These are phyloP conservation scores for Lacerta agilis DNA, from an alignment of 2,797 vertebrate species.

Conservation along the genomic window DNA sequence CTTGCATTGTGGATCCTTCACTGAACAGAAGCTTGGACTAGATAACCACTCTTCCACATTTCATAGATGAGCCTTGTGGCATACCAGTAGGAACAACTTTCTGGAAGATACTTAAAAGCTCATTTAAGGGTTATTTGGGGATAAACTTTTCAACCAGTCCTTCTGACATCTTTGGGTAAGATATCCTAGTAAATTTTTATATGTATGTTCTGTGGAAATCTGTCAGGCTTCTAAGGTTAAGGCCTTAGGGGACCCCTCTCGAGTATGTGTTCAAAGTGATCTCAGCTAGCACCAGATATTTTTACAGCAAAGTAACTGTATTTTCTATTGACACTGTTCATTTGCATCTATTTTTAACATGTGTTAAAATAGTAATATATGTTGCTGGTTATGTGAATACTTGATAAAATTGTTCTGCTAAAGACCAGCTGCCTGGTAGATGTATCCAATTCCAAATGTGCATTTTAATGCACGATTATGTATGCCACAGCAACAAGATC, in stretches of 20 bases:
- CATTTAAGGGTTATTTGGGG: background rate
- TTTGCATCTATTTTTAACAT: conserved; percentile 55
- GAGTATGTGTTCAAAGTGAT: background rate
- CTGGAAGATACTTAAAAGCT: no score
- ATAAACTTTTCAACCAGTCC: background rate
- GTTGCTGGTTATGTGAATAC: conserved; percentile 43
- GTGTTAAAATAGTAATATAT: conserved; percentile 54
- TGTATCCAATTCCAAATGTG: conserved; percentile 60
- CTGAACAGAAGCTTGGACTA: no score
- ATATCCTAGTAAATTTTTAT: background rate
- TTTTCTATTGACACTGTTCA: conserved; percentile 10
- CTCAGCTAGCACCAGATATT: background rate
- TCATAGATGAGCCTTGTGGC: no score
- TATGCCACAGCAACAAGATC: conserved; percentile 17
- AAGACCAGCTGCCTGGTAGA: conserved; percentile 68
- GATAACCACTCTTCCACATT: no score
- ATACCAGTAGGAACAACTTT: no score
- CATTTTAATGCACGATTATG: conserved; percentile 56
- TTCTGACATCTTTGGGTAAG: background rate
- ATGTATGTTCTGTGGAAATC: background rate
- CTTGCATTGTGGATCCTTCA: no score
- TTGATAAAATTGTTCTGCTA: conserved; percentile 54
- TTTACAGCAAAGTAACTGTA: background rate
- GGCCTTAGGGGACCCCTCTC: background rate
- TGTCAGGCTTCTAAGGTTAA: background rate